phyloP scores from a whole-genome alignment of 2,113 vertebrate species.

The Callipepla californica region DNA sequence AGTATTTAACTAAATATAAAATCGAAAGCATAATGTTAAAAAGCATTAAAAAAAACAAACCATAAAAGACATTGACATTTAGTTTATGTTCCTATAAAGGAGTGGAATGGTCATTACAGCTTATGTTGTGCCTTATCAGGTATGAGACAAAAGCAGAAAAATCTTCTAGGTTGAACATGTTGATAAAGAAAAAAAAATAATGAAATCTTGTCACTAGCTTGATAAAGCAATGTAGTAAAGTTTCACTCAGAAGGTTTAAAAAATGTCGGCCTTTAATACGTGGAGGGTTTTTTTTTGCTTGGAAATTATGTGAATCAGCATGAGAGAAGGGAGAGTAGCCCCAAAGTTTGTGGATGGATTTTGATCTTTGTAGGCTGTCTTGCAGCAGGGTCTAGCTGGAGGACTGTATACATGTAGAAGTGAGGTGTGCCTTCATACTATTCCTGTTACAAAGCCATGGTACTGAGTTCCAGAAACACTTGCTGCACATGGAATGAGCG shows the following conservation, averaged over 20 bases:
- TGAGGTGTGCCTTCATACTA: not conserved
- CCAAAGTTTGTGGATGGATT: not conserved
- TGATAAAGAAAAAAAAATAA: not conserved
- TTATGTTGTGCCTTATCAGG: not conserved
- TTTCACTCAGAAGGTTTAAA: not conserved
- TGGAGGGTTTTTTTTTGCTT: not conserved
- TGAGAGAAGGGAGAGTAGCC: not conserved
- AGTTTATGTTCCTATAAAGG: not conserved
- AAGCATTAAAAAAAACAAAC: not conserved
- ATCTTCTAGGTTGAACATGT: not conserved
- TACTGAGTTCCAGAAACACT: not conserved
- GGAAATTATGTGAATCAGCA: not conserved
- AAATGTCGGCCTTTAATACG: not conserved
- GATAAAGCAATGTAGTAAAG: not conserved
- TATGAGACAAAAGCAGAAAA: not conserved
- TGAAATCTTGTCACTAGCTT: not conserved
- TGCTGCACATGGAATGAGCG: not conserved
- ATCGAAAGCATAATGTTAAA: not conserved
- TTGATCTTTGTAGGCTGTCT: not conserved
- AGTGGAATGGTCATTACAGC: not conserved
- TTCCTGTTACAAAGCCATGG: not conserved
- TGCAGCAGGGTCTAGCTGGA: not conserved
- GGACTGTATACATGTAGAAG: not conserved
- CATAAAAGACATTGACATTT: not conserved
- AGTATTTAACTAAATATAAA: not conserved